Conservation (phyloP, 2,888 invertebrate species). For the Pharmacophagus antenor region DNA sequence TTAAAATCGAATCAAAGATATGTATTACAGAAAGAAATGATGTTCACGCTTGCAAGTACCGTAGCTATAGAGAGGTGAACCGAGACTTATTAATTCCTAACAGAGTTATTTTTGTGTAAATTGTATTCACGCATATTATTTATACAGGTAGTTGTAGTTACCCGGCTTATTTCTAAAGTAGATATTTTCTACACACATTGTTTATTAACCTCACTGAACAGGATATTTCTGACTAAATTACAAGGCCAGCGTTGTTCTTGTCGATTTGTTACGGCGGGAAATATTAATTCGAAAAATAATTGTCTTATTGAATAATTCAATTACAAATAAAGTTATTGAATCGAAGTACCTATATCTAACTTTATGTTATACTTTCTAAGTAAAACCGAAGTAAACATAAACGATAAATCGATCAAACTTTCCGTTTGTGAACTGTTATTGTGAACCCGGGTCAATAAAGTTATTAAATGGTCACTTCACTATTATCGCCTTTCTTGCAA, state of each 20-base stretch:
- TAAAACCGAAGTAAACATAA: background rate
- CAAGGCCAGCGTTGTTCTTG: background rate
- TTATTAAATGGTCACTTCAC: background rate
- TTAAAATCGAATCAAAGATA: background rate
- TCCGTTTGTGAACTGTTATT: constrained; percentile 10
- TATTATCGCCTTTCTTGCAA: constrained; percentile 5
- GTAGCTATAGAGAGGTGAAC: background rate
- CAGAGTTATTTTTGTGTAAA: background rate
- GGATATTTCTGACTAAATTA: constrained; percentile 5
- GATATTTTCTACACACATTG: background rate
- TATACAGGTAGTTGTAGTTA: background rate
- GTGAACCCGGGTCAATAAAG: constrained; percentile 4
- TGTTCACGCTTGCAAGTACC: background rate
- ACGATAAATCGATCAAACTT: background rate
- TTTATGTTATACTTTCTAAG: background rate
- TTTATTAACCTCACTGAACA: background rate
- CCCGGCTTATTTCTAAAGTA: background rate
- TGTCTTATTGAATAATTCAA: too few species aligned
- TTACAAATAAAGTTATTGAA: background rate
- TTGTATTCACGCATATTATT: constrained; percentile 5
- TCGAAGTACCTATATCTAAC: background rate
- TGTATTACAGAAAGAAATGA: background rate
- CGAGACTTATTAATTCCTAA: background rate
- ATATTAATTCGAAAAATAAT: too few species aligned
- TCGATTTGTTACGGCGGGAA: too few species aligned